Percentiles rank a stretch among this genome's conserved stretches.
These are phyloP conservation scores for Phylloscopus trochilus DNA, from an alignment of 2,113 vertebrate species.

Conservation along the genomic window DNA sequence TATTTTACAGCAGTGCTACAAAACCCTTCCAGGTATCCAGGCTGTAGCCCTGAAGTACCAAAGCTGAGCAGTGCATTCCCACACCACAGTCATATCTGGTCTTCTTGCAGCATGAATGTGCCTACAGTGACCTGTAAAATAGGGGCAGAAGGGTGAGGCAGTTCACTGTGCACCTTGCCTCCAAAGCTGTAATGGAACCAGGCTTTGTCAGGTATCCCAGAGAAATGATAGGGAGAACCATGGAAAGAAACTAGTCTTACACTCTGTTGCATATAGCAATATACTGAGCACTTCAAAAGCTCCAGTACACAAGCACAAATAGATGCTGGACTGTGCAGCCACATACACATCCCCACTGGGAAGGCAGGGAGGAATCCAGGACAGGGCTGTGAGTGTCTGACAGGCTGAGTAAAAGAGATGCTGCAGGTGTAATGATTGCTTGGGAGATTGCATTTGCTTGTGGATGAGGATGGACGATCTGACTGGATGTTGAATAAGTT, in stretches of 20 bases:
- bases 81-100: background rate
- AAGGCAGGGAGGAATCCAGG: background rate
- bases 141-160: background rate
- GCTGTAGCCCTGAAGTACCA: background rate
- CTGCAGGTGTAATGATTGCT: constrained; percentile 16
- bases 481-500: constrained; percentile 27
- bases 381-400: background rate
- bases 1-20: background rate
- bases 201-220: background rate
- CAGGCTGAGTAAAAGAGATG: constrained; percentile 8
- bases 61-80: background rate
- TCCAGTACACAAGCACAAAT: background rate
- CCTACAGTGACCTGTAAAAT: background rate
- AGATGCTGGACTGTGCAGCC: background rate
- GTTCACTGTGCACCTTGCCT: background rate
- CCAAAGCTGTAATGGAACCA: background rate
- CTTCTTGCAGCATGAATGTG: background rate
- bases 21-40: background rate
- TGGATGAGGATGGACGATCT: constrained; percentile 5
- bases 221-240: background rate
- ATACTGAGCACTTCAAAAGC: background rate
- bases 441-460: background rate
- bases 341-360: background rate
- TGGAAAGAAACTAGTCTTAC: background rate
- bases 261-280: background rate